Conservation (phyloP, 2,888 invertebrate species). For the Cephus runcator region DNA sequence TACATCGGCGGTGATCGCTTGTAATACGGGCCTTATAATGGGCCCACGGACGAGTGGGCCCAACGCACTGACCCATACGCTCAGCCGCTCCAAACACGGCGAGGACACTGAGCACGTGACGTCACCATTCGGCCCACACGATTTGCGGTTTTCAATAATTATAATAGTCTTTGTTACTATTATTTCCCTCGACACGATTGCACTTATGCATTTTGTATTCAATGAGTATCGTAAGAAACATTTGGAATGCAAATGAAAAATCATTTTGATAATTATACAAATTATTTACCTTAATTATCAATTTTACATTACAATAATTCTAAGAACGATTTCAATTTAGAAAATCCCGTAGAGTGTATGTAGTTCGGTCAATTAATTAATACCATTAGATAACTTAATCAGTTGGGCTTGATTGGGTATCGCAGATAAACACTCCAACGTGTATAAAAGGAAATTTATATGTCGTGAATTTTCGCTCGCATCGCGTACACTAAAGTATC, state of each 20-base stretch:
- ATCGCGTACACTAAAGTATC: neutral
- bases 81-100: constrained; percentile 37
- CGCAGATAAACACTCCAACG: neutral
- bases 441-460: neutral
- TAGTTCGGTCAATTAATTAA: neutral
- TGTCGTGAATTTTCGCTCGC: neutral
- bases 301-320: neutral
- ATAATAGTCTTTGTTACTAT: constrained; percentile 4
- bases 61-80: constrained; percentile 31
- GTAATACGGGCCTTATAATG: constrained; percentile 25
- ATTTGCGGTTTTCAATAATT: constrained; percentile 18
- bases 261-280: neutral
- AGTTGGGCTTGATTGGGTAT: neutral
- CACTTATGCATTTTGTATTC: neutral
- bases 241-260: neutral
- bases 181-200: neutral
- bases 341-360: neutral
- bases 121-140: constrained; percentile 29
- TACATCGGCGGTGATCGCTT: constrained; percentile 5
- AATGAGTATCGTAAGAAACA: neutral
- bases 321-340: neutral
- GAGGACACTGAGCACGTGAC: constrained; percentile 36
- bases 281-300: neutral
- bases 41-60: constrained; percentile 31
- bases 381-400: neutral